Conservation (phyloP, 2,797 vertebrate species). For the Cottoperca gobio region DNA sequence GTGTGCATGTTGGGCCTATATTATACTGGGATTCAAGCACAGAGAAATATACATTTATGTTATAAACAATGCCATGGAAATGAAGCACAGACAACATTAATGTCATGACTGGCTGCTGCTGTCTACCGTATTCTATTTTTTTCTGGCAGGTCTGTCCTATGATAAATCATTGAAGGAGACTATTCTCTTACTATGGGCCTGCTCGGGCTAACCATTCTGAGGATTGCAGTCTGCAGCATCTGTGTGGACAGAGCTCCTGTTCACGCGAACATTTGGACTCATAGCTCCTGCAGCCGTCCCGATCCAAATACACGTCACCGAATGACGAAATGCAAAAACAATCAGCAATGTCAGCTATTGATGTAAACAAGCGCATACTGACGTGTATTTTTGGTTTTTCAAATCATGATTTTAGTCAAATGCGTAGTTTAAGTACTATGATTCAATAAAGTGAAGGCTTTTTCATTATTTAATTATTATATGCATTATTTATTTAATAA, state of each 20-base stretch:
- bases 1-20: neutral
- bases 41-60: neutral
- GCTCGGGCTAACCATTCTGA: slow-evolving; percentile 6
- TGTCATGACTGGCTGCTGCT: neutral
- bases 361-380: slow-evolving; percentile 56
- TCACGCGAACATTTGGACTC: slow-evolving; percentile 38
- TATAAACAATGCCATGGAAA: neutral
- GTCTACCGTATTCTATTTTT: neutral
- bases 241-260: slow-evolving; percentile 26
- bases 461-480: neutral
- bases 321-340: slow-evolving; percentile 55
- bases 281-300: slow-evolving; percentile 26
- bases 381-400: slow-evolving; percentile 17
- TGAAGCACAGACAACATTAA: neutral
- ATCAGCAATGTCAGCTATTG: slow-evolving; percentile 17
- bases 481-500: neutral
- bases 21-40: neutral
- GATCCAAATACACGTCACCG: slow-evolving; percentile 68
- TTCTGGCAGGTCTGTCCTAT: neutral
- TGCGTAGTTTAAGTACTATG: slow-evolving; percentile 10
- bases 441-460: neutral
- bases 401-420: slow-evolving; percentile 13
- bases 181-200: slow-evolving; percentile 29
- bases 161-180: slow-evolving; percentile 10
- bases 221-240: slow-evolving; percentile 34